phyloP scores from a whole-genome alignment of 2,113 vertebrate species.

The Arizona elegans region DNA sequence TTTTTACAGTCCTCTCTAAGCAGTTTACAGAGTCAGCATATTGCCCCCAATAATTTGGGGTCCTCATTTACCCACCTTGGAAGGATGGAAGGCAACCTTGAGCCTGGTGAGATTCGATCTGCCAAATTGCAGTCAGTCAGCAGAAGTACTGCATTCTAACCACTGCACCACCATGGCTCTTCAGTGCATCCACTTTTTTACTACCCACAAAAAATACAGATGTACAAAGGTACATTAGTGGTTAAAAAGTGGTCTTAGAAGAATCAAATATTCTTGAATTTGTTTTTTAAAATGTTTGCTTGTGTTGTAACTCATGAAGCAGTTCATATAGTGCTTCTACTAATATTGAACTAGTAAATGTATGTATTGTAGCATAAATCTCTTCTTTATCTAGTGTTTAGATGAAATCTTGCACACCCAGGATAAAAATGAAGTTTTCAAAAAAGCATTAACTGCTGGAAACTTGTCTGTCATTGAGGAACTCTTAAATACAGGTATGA shows the following conservation, averaged over 20 bases:
- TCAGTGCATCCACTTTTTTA: neutral
- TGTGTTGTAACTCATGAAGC: neutral
- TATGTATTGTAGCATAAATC: slow-evolving; percentile 22
- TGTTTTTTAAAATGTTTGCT: neutral
- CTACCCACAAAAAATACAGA: neutral
- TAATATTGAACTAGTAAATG: neutral
- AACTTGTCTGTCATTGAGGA: slow-evolving; percentile 73
- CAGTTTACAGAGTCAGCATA: no score
- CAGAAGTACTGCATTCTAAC: no score
- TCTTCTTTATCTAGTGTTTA: slow-evolving; percentile 54
- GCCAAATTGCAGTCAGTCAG: no score
- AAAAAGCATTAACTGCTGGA: slow-evolving; percentile 79
- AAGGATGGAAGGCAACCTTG: no score
- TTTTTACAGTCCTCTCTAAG: no score
- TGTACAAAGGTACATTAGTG: neutral
- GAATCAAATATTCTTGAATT: neutral
- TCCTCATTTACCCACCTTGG: no score
- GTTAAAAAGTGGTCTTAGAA: neutral
- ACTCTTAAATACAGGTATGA: slow-evolving; percentile 79
- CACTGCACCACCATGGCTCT: no score
- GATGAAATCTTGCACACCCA: slow-evolving; percentile 43
- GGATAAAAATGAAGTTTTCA: slow-evolving; percentile 70
- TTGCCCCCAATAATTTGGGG: no score
- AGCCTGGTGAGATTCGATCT: no score
- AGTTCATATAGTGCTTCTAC: neutral